Base-by-base conservation (phyloP, 2,797 vertebrate species). In the Hippopotamyrus pictus region DNA sequence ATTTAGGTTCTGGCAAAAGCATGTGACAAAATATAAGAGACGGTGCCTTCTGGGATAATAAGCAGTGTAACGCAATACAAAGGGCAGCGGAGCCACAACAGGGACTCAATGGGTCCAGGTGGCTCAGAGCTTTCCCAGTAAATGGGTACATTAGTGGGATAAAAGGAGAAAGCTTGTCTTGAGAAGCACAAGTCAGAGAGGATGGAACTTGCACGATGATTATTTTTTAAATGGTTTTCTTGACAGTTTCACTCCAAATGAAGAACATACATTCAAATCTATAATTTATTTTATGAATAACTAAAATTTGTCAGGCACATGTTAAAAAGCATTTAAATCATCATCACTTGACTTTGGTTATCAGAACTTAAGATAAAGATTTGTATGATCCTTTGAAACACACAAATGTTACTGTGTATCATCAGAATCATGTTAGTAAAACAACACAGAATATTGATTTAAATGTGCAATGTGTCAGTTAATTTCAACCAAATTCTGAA, bases 41-140 rank as follows among this genome's bases (percentile, higher is more conserved):
- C 90, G 65, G 65, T 89, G 90, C 88, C 91, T 91, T 91, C 90
- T 92, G 76, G 44, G 88, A 90, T 92, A 93, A 94, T 92, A 93
- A 92, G 93, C 92, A 90, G 69, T 89, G 85, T 91, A 87, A 91
- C 57, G 88, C 91, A 90, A 92, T 90, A 88, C 17, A 90, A 89
- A 79, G 82, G 54, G 90, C 90, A 54, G n/a, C 90, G 12, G 88
- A 88, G 90, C 69, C 65, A 59, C 86, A 90, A 48, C 57, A 54
- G n/a, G 62, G 87, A 59, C 83, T 89, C 53, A 33, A 90, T 89
- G 90, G 91, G 54, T 92, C 90, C 90, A 91, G 89, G 90, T 90
- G 91, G 88, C 89, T 91, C 14, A 90, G 86, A 88, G 48, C 90
- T 89, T 85, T 87, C 62, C 54, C n/a, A 90, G 59, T 88, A 89